Percentiles rank a stretch among this genome's conserved stretches.
Evolutionary conservation across 2,888 invertebrate genomes (phyloP).

Genomic region (Trachelus stipa): DNA sequence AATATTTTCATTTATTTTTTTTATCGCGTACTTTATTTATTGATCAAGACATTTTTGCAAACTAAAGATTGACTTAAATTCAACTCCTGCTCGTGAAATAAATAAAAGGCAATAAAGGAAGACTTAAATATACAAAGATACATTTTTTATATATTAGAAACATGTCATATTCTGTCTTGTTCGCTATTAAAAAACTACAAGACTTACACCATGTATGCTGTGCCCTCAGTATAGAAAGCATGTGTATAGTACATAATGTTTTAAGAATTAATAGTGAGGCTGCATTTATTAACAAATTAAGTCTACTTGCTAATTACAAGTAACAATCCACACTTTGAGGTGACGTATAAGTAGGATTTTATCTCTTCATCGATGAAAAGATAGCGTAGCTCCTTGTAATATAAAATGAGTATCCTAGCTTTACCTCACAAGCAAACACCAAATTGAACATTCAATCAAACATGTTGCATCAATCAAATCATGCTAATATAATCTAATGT

Average conservation of each 20-base stretch:
- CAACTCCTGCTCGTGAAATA: not conserved
- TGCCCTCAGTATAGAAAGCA: slow-evolving; percentile 3
- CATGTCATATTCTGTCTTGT: not conserved
- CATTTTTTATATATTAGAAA: not conserved
- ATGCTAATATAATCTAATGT: slow-evolving; percentile 15
- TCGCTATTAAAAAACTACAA: not conserved
- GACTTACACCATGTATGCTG: slow-evolving; percentile 8
- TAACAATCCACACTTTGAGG: not conserved
- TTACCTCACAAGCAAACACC: slow-evolving; percentile 40
- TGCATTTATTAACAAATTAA: slow-evolving; percentile 4
- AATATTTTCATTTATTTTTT: not conserved
- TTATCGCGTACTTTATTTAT: not conserved
- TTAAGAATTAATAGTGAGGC: not conserved
- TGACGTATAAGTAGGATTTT: not conserved
- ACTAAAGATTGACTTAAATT: not conserved
- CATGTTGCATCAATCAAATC: slow-evolving; percentile 37
- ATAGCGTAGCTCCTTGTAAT: not conserved
- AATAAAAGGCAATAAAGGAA: not conserved
- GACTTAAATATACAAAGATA: not conserved
- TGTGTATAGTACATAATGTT: slow-evolving; percentile 9
- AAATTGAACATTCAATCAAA: slow-evolving; percentile 39
- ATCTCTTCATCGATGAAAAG: slow-evolving; percentile 8
- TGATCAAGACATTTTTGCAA: not conserved
- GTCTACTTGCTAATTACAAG: slow-evolving; percentile 1
- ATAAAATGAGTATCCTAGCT: slow-evolving; percentile 11